Percentiles rank a stretch among this genome's conserved stretches.
Evolutionary conservation across 2,113 vertebrate species (phyloP).

Genomic region (Dolichotis patagonum): DNA sequence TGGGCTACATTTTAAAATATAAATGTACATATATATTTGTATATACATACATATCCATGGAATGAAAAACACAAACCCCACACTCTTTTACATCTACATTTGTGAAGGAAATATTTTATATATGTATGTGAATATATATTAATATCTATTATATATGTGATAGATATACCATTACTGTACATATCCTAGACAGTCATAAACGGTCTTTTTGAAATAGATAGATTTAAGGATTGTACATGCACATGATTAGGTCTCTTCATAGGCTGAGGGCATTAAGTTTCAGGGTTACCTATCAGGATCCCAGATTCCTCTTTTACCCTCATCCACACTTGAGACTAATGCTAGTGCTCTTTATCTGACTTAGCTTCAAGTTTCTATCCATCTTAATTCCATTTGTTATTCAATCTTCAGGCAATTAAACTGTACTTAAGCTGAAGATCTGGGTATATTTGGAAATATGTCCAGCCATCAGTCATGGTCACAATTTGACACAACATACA

Average conservation of each 20-base stretch:
- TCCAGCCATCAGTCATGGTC: conserved; percentile 32
- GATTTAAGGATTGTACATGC: not conserved
- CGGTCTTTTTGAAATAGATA: not conserved
- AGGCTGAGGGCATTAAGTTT: conserved; percentile 49
- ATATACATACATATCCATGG: not conserved
- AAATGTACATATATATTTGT: not conserved
- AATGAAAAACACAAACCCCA: not conserved
- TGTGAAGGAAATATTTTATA: not conserved
- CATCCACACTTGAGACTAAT: conserved; percentile 62
- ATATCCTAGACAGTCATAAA: not conserved
- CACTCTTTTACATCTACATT: not conserved
- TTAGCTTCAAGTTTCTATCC: conserved; percentile 72
- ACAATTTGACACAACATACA: conserved; percentile 53
- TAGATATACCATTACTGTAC: not conserved
- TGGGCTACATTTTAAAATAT: conserved; percentile 10
- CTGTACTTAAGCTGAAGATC: conserved; percentile 52
- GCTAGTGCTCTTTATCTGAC: conserved; percentile 70
- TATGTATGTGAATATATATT: not conserved
- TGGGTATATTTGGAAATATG: conserved; percentile 47
- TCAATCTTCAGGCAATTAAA: conserved; percentile 73
- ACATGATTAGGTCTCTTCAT: not conserved
- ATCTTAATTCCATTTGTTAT: conserved; percentile 74
- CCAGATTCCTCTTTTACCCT: conserved; percentile 64
- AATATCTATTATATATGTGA: not conserved
- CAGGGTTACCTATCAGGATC: conserved; percentile 64